Base-by-base conservation (phyloP, 1,140 invertebrate species). In the Eufriesea mexicana region DNA sequence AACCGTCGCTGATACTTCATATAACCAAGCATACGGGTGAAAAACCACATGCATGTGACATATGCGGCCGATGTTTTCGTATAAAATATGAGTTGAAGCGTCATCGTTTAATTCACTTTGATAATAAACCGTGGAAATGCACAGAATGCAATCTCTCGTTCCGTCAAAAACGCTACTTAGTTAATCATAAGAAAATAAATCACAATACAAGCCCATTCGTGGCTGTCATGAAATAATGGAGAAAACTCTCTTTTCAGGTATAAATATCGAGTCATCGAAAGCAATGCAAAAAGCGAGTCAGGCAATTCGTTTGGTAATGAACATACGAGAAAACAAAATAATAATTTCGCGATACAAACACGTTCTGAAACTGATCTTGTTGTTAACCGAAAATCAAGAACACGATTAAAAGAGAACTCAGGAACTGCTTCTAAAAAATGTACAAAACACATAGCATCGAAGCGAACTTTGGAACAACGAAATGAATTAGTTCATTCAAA, bases 11-110 rank as follows among this genome's bases (percentile, higher is more conserved):
- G 23, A 90, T 95, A 76, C 86, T 95, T 64, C 96, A 97, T 89
- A 90, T 95, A 9, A 95, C 95, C 1, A 95, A 95, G 72, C 97
- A 97, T 90, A 96, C 96, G 0, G 95, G 95, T 9, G 96, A 97
- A 79, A 95, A 96, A 79, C 96, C 96, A 6, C 96, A 96, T 91
- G 92, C 92, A 8, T 97, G 97, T 90, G 93, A 94, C 10, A 90
- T 95, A 14, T 97, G 97, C 90, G 94, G 94, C 5, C 95, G 95
- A 77, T 84, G 91, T 6, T 97, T 96, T 86, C 91, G 95, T 5
- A 94, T 95, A 57, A 94, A 94, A 54, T 95, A 96, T 76, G 96
- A 96, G 28, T 91, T 97, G 7, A 96, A 95, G 86, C 95, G 95
- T 10, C 97, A 93, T 59, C 85, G 89, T 47, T 42, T 92, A 4